These are phyloP conservation scores for Scaptomyza pallida DNA, from an alignment of 1,140 invertebrate genomes.

Conservation along the genomic window DNA sequence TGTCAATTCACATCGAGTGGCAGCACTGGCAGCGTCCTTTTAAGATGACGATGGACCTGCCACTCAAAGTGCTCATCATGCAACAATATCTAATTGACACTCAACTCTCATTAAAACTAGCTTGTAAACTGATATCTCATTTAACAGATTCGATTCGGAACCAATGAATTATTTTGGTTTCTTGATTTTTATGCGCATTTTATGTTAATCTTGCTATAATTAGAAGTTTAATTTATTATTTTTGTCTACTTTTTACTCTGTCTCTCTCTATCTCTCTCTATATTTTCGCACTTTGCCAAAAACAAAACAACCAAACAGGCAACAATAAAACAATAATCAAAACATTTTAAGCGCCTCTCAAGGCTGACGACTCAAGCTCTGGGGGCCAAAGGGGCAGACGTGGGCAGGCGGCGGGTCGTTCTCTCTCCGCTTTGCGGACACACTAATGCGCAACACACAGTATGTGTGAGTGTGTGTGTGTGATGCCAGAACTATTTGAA, in stretches of 20 bases:
- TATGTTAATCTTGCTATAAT: constrained; percentile 29
- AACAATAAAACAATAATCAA: constrained; percentile 72
- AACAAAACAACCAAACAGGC: constrained; percentile 13
- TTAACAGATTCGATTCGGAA: too few species aligned
- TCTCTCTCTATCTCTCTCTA: neutral
- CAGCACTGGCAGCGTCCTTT: constrained; percentile 14
- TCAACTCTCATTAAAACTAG: neutral
- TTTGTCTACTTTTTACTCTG: neutral
- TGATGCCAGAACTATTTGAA: constrained; percentile 17
- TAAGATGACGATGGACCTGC: constrained; percentile 4
- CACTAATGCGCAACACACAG: constrained; percentile 27
- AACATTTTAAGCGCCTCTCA: constrained; percentile 79
- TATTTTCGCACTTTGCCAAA: neutral
- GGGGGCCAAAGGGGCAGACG: constrained; percentile 24
- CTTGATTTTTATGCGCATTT: constrained; percentile 35
- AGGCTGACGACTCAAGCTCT: constrained; percentile 53
- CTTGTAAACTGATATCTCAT: too few species aligned
- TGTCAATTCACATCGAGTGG: constrained; percentile 44
- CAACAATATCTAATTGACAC: neutral
- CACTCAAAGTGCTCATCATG: neutral
- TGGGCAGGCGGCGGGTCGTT: neutral
- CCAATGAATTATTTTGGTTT: too few species aligned
- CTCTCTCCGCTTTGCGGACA: constrained; percentile 6
- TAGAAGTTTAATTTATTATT: constrained; percentile 32
- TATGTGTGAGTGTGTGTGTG: constrained; percentile 5